Evolutionary conservation across 2,888 invertebrate species (phyloP).

Genomic region (Hydrotaea cyrtoneurina): DNA sequence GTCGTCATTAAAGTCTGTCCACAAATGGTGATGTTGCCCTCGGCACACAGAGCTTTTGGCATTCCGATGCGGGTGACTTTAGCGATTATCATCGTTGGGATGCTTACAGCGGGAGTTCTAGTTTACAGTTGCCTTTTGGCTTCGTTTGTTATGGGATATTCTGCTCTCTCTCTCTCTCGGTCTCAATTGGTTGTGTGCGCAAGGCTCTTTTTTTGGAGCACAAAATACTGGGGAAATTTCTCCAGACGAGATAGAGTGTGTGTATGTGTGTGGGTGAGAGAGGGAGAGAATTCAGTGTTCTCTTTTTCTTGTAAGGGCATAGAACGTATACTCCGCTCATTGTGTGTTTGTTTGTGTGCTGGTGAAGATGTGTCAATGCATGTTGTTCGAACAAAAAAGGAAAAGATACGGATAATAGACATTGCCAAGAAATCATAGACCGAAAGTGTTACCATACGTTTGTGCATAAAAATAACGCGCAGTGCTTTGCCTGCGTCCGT

Average conservation of each 20-base stretch:
- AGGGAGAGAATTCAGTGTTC: background rate
- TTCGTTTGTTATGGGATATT: constrained; percentile 59
- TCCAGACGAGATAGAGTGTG: background rate
- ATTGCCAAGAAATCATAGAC: constrained; percentile 41
- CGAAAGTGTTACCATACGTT: constrained; percentile 56
- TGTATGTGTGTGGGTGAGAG: background rate
- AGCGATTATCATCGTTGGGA: background rate
- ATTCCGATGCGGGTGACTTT: constrained; percentile 35
- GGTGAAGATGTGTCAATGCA: background rate
- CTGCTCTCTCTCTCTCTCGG: background rate
- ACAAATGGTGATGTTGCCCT: background rate
- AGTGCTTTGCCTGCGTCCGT: constrained; percentile 67
- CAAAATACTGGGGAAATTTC: constrained; percentile 46
- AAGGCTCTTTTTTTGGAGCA: background rate
- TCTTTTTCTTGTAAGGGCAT: background rate
- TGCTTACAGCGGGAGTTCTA: background rate
- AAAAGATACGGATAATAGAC: background rate
- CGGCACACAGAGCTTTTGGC: background rate
- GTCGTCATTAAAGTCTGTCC: background rate
- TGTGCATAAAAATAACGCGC: constrained; percentile 54
- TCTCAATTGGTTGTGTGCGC: background rate
- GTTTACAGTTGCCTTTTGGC: background rate
- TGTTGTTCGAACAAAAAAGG: background rate
- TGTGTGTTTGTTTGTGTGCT: constrained; percentile 18
- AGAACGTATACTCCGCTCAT: background rate